These are phyloP conservation scores for Platygyra sinensis DNA, from an alignment of 64 coral and sea anemone genomes.

Conservation along the genomic window DNA sequence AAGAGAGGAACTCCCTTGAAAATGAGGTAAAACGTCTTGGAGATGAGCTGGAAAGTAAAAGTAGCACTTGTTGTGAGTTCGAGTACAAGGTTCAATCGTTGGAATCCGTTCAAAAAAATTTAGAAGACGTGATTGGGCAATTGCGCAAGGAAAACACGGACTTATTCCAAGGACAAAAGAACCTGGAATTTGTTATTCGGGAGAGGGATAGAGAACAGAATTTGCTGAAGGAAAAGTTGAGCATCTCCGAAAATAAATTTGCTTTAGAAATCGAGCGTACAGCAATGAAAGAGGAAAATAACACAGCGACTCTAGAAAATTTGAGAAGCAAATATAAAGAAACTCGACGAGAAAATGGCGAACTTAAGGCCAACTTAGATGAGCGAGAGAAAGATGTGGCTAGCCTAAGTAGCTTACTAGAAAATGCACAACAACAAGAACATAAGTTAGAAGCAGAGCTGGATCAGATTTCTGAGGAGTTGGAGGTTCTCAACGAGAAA, in stretches of 20 bases:
- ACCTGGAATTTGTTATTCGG: neutral
- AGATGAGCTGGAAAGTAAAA: conserved; percentile 15
- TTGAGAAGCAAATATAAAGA: neutral
- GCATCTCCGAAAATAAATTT: conserved; percentile 24
- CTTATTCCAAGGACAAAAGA: neutral
- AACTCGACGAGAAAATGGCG: conserved; percentile 4
- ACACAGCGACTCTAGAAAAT: neutral
- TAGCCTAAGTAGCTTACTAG: conserved; percentile 8
- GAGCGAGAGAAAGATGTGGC: conserved; percentile 37
- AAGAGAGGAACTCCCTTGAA: conserved; percentile 5
- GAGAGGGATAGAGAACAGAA: conserved; percentile 15
- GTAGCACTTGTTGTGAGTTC: neutral
- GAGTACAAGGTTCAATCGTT: conserved; percentile 29
- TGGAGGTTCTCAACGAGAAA: neutral
- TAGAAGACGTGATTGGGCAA: conserved; percentile 6
- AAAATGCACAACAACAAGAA: neutral
- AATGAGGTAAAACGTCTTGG: conserved; percentile 5
- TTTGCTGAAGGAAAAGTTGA: conserved; percentile 39
- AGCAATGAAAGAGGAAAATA: neutral
- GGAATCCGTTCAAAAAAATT: conserved; percentile 4
- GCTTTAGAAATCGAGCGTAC: conserved; percentile 19
- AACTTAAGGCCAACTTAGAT: conserved; percentile 16
- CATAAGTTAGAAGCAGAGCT: conserved; percentile 16
- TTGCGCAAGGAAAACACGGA: conserved; percentile 7
- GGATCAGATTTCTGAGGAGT: neutral